phyloP scores from a whole-genome alignment of 1,140 invertebrate genomes.

The Druon quercuslanigerum region DNA sequence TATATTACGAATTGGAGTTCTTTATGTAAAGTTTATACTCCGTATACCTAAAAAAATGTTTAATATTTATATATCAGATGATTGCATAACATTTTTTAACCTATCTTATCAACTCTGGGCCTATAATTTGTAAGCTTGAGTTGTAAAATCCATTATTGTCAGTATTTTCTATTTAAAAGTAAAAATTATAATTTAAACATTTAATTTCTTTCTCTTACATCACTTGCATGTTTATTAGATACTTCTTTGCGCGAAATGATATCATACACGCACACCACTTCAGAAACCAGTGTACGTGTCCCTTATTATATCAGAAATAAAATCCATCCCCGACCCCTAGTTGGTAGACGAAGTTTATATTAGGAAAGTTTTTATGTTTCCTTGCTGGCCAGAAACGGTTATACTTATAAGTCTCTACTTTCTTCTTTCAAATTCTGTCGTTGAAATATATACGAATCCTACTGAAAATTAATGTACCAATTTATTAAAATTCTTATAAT shows the following conservation, averaged over 20 bases:
- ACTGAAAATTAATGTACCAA: background rate
- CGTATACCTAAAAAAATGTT: too few species aligned
- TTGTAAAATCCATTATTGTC: too few species aligned
- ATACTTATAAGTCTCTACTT: conserved; percentile 38
- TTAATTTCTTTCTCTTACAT: background rate
- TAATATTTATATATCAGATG: too few species aligned
- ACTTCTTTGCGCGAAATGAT: background rate
- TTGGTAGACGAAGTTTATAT: conserved; percentile 64
- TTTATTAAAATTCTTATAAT: too few species aligned
- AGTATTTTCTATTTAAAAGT: too few species aligned
- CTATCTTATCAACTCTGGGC: too few species aligned
- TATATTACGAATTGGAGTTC: too few species aligned
- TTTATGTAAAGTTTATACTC: too few species aligned
- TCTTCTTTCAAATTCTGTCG: conserved; percentile 20
- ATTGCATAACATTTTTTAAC: too few species aligned
- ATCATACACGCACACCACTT: background rate
- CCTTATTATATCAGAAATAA: conserved; percentile 51
- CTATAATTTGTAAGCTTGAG: too few species aligned
- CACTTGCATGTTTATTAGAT: background rate
- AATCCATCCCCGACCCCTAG: conserved; percentile 47
- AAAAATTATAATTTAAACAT: too few species aligned
- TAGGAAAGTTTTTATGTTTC: conserved; percentile 64
- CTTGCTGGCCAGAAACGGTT: conserved; percentile 38
- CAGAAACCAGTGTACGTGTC: conserved; percentile 24
- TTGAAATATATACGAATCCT: background rate